Evolutionary conservation across 2,797 vertebrate species (phyloP).

Genomic region (Phaenicophaeus curvirostris): DNA sequence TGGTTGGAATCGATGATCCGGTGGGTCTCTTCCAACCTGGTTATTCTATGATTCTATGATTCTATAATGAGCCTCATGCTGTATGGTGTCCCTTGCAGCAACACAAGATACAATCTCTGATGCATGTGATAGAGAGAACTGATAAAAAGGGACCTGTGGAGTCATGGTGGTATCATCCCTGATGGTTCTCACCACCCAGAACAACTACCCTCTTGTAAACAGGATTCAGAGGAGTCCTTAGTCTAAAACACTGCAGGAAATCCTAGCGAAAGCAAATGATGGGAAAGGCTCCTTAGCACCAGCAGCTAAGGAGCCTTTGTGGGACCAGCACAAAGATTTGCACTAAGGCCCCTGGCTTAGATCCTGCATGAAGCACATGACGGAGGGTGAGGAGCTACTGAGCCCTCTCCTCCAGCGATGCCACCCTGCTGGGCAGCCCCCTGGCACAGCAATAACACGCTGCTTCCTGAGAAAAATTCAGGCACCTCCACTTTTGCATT

Average conservation of each 20-base stretch:
- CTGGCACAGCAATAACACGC: background rate
- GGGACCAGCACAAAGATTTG: background rate
- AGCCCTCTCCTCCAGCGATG: background rate
- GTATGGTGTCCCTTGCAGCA: background rate
- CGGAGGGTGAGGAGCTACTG: background rate
- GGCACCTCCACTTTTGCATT: background rate
- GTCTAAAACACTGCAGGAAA: background rate
- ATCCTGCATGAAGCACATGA: background rate
- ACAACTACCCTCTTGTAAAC: background rate
- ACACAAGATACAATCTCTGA: background rate
- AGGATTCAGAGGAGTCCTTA: background rate
- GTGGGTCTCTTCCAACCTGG: too few relatives aligned
- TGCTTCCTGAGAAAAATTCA: background rate
- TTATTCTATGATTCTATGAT: too few relatives aligned
- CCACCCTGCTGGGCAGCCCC: background rate
- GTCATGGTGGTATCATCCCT: background rate
- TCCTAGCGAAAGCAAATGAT: background rate
- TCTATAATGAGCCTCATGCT: background rate
- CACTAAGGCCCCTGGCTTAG: background rate
- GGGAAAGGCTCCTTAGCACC: background rate
- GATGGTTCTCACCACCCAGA: background rate
- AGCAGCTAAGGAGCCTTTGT: background rate
- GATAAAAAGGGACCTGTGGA: background rate
- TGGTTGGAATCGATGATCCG: too few relatives aligned
- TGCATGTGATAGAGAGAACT: background rate